phyloP scores from a whole-genome alignment of 2,888 invertebrate species.

The Bombylius major region DNA sequence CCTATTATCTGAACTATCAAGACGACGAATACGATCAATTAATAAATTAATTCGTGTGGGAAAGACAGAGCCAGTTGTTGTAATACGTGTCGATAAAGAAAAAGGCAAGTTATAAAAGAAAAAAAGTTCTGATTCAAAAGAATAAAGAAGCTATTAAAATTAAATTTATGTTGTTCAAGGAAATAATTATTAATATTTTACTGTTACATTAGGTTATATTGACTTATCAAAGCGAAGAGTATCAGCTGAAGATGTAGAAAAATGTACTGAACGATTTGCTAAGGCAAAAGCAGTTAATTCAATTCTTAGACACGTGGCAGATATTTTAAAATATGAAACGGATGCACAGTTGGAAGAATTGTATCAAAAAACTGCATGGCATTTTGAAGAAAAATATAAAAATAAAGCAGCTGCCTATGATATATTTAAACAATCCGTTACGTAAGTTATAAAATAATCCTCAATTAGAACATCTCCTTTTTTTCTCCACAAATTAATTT shows the following conservation, averaged over 20 bases:
- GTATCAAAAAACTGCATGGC: slow-evolving; percentile 95
- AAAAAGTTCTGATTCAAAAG: too few species aligned
- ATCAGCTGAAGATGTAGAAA: slow-evolving; percentile 93
- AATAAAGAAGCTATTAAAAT: background rate
- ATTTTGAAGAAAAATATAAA: slow-evolving; percentile 93
- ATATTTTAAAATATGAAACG: slow-evolving; percentile 77
- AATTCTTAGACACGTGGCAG: slow-evolving; percentile 93
- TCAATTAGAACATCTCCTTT: too few species aligned
- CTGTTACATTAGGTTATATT: slow-evolving; percentile 65
- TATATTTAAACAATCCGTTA: slow-evolving; percentile 94
- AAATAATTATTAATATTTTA: background rate
- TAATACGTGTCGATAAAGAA: slow-evolving; percentile 98
- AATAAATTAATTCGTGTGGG: slow-evolving; percentile 98
- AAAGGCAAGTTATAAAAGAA: slow-evolving; percentile 57
- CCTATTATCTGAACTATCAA: slow-evolving; percentile 89
- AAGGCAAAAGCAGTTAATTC: slow-evolving; percentile 98
- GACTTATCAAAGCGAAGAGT: slow-evolving; percentile 98
- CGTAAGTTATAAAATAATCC: slow-evolving; percentile 46
- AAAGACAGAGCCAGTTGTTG: slow-evolving; percentile 97
- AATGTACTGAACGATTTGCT: slow-evolving; percentile 96
- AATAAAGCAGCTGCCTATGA: slow-evolving; percentile 94
- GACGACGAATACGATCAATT: slow-evolving; percentile 96
- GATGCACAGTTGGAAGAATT: slow-evolving; percentile 90
- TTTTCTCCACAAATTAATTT: background rate
- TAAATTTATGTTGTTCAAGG: background rate